Base-by-base conservation (phyloP, 2,113 vertebrate genomes). In the Mustela nigripes region DNA sequence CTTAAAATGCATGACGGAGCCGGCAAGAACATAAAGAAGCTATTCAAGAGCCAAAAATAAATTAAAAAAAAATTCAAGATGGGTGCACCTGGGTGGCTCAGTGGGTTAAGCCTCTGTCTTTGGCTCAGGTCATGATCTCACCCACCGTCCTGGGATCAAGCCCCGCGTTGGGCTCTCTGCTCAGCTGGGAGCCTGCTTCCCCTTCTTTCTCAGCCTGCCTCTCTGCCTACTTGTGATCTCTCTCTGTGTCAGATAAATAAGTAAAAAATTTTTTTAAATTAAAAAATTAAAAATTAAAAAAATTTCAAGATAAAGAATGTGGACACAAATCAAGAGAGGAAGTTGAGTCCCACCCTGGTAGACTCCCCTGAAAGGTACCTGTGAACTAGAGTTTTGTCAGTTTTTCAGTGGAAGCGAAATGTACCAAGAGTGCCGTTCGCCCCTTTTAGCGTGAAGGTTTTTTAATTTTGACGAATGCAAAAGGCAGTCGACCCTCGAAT, bases 391-490 rank as follows among this genome's bases (percentile, higher is more conserved):
- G 5, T 31, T 76, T 76, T n/a, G 78, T 2, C 58, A 21, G 42
- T 65, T 33, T 62, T 60, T 5, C 60, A 73, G 58, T 53, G 5
- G 33, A 50, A 80, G 56, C 33, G 74, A 26, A 1, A 22, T 21
- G 53, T n/a, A n/a, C 19, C 0, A 1, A 19, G 48, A 58, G 15
- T 10, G 36, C 36, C 36, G 1, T 15, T 14, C 6, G 2, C 45
- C 14, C 11, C 39, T 36, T 48, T 33, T 45, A 65, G 60, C 31
- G 10, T 42, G 4, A 79, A 39, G 65, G 22, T 79, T 26, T 71
- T 58, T 21, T 65, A 78, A 60, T 67, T 89, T 65, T 67, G 33
- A 76, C 7, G 3, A 80, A 39, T 3, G 78, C 63, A 10, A 2
- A 2, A 15, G 24, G 48, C 26, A 18, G 42, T 45, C 10, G 74